These are phyloP conservation scores for Arge pagana DNA, from an alignment of 2,888 invertebrate species.

Conservation along the genomic window DNA sequence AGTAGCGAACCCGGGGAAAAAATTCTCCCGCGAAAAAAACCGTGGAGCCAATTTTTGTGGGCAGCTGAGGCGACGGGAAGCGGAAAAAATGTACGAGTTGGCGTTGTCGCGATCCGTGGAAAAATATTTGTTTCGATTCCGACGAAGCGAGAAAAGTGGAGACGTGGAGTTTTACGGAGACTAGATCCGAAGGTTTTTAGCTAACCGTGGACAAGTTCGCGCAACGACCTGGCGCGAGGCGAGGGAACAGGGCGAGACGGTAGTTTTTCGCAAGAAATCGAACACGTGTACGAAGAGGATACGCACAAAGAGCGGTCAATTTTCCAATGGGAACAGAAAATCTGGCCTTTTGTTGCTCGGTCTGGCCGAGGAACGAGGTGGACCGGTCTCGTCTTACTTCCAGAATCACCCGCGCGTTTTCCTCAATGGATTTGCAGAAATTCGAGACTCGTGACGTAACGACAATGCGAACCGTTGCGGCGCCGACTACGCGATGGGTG, in stretches of 20 bases:
- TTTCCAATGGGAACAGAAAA: slow-evolving; percentile 6
- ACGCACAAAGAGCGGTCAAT: slow-evolving; percentile 21
- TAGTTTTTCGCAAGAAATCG: slow-evolving; percentile 19
- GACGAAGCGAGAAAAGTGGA: too few species aligned
- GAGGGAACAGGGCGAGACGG: not conserved
- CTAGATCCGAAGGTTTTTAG: too few species aligned
- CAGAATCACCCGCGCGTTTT: slow-evolving; percentile 33
- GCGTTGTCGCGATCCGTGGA: too few species aligned
- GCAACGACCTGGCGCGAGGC: not conserved
- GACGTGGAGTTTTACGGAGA: too few species aligned
- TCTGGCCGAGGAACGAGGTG: slow-evolving; percentile 3
- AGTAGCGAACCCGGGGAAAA: not conserved
- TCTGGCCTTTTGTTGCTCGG: too few species aligned
- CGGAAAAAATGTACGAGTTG: too few species aligned
- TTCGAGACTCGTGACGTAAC: slow-evolving; percentile 50
- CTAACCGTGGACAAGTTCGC: too few species aligned
- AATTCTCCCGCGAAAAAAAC: too few species aligned
- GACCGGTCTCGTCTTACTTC: slow-evolving; percentile 54
- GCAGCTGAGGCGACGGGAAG: too few species aligned
- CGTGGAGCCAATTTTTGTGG: too few species aligned
- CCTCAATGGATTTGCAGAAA: slow-evolving; percentile 47
- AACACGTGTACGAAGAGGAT: slow-evolving; percentile 9
- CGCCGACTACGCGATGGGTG: too few species aligned
- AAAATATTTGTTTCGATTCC: too few species aligned
- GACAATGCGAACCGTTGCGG: slow-evolving; percentile 51